phyloP scores from a whole-genome alignment of 2,113 vertebrate genomes.

The Pteronura brasiliensis region DNA sequence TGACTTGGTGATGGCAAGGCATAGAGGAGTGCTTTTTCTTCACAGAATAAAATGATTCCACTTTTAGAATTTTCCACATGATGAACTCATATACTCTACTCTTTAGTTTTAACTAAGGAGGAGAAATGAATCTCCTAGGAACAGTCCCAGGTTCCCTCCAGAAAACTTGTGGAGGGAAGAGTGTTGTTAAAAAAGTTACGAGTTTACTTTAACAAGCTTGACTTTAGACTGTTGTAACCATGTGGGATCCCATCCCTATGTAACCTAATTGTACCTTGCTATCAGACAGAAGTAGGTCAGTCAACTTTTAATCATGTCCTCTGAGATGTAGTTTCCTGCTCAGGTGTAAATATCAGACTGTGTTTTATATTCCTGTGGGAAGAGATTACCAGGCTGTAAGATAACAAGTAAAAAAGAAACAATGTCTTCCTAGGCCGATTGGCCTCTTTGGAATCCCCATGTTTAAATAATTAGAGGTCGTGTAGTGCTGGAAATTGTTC shows the following conservation, averaged over 20 bases:
- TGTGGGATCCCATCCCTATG: neutral
- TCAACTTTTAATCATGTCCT: conserved; percentile 68
- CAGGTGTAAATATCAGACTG: conserved; percentile 17
- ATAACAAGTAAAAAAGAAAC: conserved; percentile 6
- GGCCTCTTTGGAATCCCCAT: neutral
- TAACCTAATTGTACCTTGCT: conserved; percentile 44
- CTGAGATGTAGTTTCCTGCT: conserved; percentile 50
- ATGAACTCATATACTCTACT: neutral
- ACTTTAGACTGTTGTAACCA: conserved; percentile 10
- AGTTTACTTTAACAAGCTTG: conserved; percentile 50
- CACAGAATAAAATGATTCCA: neutral
- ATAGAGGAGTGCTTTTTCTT: neutral
- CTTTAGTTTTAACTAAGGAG: neutral
- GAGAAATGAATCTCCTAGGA: conserved; percentile 15
- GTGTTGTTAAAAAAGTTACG: conserved; percentile 49
- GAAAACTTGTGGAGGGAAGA: conserved; percentile 17
- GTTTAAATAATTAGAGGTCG: neutral
- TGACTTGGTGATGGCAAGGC: neutral
- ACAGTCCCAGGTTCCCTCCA: neutral
- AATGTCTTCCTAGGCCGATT: neutral
- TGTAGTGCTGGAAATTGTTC: neutral
- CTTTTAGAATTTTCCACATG: neutral
- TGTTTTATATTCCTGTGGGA: conserved; percentile 34
- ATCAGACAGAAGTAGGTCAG: conserved; percentile 46
- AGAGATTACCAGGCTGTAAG: neutral